Conservation (phyloP, 1,140 invertebrate species). For the Drosophila varians region DNA sequence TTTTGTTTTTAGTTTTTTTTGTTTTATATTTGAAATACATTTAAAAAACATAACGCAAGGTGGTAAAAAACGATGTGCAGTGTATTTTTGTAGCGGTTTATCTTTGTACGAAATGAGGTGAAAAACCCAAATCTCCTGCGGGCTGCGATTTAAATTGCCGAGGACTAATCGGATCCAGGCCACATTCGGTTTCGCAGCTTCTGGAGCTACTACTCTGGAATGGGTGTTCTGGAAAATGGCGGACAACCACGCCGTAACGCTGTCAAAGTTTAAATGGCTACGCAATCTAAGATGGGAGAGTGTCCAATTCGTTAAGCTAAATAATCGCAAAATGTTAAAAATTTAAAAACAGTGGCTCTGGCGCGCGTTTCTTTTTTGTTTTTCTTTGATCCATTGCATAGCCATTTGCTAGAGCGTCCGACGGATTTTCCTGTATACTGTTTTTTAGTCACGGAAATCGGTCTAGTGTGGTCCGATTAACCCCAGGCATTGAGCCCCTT, state of each 20-base stretch:
- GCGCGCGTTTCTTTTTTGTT: slow-evolving; percentile 58
- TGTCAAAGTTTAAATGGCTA: slow-evolving; percentile 27
- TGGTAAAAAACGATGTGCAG: slow-evolving; percentile 55
- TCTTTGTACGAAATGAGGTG: slow-evolving; percentile 55
- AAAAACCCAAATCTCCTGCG: slow-evolving; percentile 72
- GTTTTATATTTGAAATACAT: slow-evolving; percentile 63
- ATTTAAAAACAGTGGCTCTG: slow-evolving; percentile 44
- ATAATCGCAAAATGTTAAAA: slow-evolving; percentile 28
- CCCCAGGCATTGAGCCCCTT: slow-evolving; percentile 77
- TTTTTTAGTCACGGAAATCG: slow-evolving; percentile 66
- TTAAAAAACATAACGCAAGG: slow-evolving; percentile 64
- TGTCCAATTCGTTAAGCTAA: slow-evolving; percentile 50
- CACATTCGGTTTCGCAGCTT: not conserved
- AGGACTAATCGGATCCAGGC: slow-evolving; percentile 68
- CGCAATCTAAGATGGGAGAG: slow-evolving; percentile 49
- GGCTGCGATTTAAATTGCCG: slow-evolving; percentile 67
- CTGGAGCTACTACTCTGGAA: slow-evolving; percentile 11
- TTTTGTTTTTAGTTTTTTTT: slow-evolving; percentile 7
- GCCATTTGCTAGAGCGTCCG: slow-evolving; percentile 10
- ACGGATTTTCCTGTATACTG: slow-evolving; percentile 24
- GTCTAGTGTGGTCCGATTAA: slow-evolving; percentile 62
- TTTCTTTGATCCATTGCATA: slow-evolving; percentile 60
- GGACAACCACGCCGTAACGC: slow-evolving; percentile 23
- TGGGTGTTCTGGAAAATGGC: slow-evolving; percentile 34
- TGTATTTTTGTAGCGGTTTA: slow-evolving; percentile 54